Base-by-base conservation (phyloP, 2,113 vertebrate species). In the Nothocercus nigrocapillus region DNA sequence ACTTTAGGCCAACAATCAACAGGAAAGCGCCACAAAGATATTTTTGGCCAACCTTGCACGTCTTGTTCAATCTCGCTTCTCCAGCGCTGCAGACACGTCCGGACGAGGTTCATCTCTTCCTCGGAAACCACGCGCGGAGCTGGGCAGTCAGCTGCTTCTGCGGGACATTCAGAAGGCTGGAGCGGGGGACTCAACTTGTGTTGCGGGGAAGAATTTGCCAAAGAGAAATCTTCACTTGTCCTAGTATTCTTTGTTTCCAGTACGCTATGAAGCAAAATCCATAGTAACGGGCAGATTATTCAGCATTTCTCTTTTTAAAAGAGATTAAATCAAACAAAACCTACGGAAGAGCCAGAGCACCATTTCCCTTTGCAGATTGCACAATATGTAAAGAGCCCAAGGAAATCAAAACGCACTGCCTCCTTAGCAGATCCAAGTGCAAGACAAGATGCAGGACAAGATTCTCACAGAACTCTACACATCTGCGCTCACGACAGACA, bases 31-130 rank as follows among this genome's bases (percentile, higher is more conserved):
- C 9, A 14, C 28, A n/a, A 16, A 20, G 1, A 2, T 3, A 3
- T 28, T 8, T 10, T 51, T 51, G 30, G 27, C 76, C 32, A 82
- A 99, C 99, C 99, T 93, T 97, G 98, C 56, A 99, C 97, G 11
- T 99, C 99, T 32, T 98, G 99, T 36, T 99, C 98, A 3, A 98
- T 99, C 95, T 99, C 99, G 0, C 96, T 95, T 89, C 98, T 99
- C 99, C 99, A 99, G 11, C 99, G 98, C 94, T 99, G 99, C 36
- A 99, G 98, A 95, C 99, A 99, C 4, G 92, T 96, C 89, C 96
- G 98, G 10, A 99, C 98, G 7, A 98, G 98, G 84, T 64, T 97
- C 62, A 99, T 98, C 97, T 99, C 99, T 12, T 99, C 98, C 11
- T 98, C 96, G 0, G 98, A 98, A 74, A 98, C 94, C 30, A 96